Percentiles rank a stretch among this genome's conserved stretches.
Evolutionary conservation across 2,888 invertebrate genomes (phyloP).

Genomic region (Tridacna crocea): DNA sequence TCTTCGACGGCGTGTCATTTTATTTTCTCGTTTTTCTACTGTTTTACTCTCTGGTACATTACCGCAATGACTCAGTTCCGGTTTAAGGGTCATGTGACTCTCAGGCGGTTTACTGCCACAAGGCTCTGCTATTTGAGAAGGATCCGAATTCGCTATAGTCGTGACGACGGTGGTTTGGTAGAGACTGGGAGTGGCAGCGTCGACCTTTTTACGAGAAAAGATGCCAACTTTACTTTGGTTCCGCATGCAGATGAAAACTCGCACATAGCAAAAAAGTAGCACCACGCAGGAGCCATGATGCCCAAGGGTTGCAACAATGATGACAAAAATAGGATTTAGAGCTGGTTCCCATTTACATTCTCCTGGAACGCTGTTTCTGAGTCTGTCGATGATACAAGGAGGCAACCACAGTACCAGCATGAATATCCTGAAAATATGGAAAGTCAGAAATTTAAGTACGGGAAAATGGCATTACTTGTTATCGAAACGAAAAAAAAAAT

Average conservation of each 20-base stretch:
- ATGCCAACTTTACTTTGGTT: slow-evolving; percentile 44
- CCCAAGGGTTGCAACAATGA: slow-evolving; percentile 78
- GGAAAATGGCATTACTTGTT: background rate
- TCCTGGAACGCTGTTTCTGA: slow-evolving; percentile 65
- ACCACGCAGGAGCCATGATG: slow-evolving; percentile 79
- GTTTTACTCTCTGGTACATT: background rate
- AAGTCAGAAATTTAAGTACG: slow-evolving; percentile 14
- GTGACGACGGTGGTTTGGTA: background rate
- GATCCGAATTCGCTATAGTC: background rate
- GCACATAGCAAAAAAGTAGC: slow-evolving; percentile 75
- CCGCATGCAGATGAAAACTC: slow-evolving; percentile 72
- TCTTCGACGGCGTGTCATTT: slow-evolving; percentile 17
- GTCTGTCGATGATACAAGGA: slow-evolving; percentile 76
- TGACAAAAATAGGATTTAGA: slow-evolving; percentile 76
- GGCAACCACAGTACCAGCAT: slow-evolving; percentile 79
- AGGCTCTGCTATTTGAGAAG: background rate
- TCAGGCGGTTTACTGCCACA: background rate
- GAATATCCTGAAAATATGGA: slow-evolving; percentile 67
- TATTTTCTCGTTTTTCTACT: background rate
- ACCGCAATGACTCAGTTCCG: background rate
- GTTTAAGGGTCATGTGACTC: background rate
- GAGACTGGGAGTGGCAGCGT: background rate
- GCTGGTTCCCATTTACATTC: slow-evolving; percentile 80
- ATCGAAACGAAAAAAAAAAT: background rate
- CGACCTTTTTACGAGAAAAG: background rate